phyloP scores from a whole-genome alignment of 2,797 vertebrate genomes.

The Scomberomorus guttatus region DNA sequence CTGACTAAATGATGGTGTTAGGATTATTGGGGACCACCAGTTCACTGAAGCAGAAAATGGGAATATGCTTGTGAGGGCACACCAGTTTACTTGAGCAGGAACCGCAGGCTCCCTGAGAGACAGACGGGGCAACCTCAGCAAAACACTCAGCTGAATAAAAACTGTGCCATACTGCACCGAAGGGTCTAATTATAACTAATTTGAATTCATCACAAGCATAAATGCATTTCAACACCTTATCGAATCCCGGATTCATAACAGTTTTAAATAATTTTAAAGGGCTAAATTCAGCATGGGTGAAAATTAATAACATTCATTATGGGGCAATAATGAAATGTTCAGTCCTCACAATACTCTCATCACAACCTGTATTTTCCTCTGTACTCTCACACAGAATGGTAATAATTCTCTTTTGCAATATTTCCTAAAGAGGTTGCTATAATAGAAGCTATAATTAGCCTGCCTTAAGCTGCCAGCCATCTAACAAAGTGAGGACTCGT shows the following conservation, averaged over 20 bases:
- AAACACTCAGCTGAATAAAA: constrained; percentile 53
- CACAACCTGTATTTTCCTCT: constrained; percentile 20
- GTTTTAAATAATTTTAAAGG: constrained; percentile 54
- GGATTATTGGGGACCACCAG: constrained; percentile 87
- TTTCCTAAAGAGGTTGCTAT: constrained; percentile 8
- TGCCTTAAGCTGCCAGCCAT: constrained; percentile 14
- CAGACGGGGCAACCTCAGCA: constrained; percentile 67
- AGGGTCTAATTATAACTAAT: constrained; percentile 77
- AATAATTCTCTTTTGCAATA: constrained; percentile 23
- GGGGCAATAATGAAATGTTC: constrained; percentile 62
- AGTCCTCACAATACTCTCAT: constrained; percentile 23
- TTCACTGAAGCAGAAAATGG: constrained; percentile 89
- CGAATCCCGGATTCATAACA: constrained; percentile 64
- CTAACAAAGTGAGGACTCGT: background rate
- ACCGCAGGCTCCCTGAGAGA: constrained; percentile 69
- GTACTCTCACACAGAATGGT: constrained; percentile 4
- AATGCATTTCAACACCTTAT: constrained; percentile 61
- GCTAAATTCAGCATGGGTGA: constrained; percentile 48
- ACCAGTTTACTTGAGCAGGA: constrained; percentile 79
- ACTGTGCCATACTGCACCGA: constrained; percentile 22
- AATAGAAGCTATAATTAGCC: constrained; percentile 47
- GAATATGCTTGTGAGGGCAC: constrained; percentile 83
- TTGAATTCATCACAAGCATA: constrained; percentile 74
- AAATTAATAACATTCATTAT: constrained; percentile 73
- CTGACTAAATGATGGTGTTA: constrained; percentile 87